These are phyloP conservation scores for Agriopis marginaria DNA, from an alignment of 2,888 invertebrate genomes.

Conservation along the genomic window DNA sequence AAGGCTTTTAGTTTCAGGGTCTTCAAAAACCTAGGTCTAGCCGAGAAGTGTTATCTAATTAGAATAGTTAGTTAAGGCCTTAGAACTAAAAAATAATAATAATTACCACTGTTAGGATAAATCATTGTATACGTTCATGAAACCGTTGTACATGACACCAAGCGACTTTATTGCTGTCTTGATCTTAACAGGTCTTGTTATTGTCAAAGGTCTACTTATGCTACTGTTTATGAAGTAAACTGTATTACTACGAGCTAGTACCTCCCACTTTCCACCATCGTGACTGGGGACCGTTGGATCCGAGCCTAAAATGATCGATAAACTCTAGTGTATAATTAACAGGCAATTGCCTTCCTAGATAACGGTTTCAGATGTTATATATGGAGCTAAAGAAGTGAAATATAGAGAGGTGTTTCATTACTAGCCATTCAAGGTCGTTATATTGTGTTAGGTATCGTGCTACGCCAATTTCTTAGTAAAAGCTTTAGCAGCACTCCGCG, in stretches of 20 bases:
- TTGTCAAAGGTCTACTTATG: not conserved
- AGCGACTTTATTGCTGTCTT: too few relatives aligned
- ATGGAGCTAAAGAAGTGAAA: slow-evolving; percentile 15
- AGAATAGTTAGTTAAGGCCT: too few relatives aligned
- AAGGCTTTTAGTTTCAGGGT: too few relatives aligned
- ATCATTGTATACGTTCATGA: too few relatives aligned
- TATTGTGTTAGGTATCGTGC: not conserved
- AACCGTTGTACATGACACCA: too few relatives aligned
- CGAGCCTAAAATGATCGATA: slow-evolving; percentile 65
- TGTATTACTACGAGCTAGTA: slow-evolving; percentile 24
- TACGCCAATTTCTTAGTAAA: not conserved
- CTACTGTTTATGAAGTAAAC: slow-evolving; percentile 6
- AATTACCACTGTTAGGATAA: too few relatives aligned
- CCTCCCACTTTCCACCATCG: slow-evolving; percentile 53
- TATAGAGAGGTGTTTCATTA: slow-evolving; percentile 16
- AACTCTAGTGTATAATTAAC: slow-evolving; percentile 68
- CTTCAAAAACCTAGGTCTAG: too few relatives aligned
- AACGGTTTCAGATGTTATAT: slow-evolving; percentile 47
- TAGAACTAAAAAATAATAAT: too few relatives aligned
- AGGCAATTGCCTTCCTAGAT: slow-evolving; percentile 60
- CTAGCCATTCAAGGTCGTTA: slow-evolving; percentile 13
- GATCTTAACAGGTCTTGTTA: not conserved
- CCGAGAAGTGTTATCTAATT: too few relatives aligned
- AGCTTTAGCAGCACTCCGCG: too few relatives aligned
- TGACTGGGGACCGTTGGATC: slow-evolving; percentile 53